phyloP scores from a whole-genome alignment of 2,113 vertebrate species.

The Peucedramus taeniatus region DNA sequence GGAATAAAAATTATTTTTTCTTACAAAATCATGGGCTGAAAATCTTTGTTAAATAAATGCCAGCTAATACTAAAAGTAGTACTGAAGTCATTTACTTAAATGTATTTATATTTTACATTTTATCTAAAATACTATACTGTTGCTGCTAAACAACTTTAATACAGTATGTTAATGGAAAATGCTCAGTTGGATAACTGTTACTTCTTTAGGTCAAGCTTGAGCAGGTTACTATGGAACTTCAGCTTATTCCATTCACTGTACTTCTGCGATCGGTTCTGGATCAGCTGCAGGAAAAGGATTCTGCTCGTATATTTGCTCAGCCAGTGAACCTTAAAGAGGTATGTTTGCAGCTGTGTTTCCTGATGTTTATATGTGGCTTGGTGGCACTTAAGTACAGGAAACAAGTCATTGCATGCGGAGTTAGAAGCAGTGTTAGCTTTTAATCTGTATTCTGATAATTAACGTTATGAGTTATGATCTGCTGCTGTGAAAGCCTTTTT shows the following conservation, averaged over 20 bases:
- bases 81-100: not conserved
- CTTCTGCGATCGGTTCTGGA: conserved; percentile 86
- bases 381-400: not conserved
- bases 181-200: not conserved
- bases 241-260: conserved; percentile 91
- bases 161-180: not conserved
- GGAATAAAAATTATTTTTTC: not conserved
- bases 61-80: not conserved
- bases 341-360: not conserved
- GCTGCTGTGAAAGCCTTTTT: not conserved
- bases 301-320: conserved; percentile 89
- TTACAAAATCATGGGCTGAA: not conserved
- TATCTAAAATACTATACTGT: not conserved
- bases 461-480: not conserved
- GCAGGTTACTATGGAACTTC: conserved; percentile 89
- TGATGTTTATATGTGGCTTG: not conserved
- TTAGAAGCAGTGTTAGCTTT: not conserved
- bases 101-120: not conserved
- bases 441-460: not conserved
- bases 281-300: conserved; percentile 92
- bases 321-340: conserved; percentile 94
- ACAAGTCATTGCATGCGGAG: not conserved
- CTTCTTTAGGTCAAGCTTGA: conserved; percentile 86
- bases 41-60: not conserved
- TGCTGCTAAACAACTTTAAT: not conserved